Percentiles rank a stretch among this genome's conserved stretches.
Evolutionary conservation across 2,888 invertebrate species (phyloP).

Genomic region (Notodonta dromedarius): DNA sequence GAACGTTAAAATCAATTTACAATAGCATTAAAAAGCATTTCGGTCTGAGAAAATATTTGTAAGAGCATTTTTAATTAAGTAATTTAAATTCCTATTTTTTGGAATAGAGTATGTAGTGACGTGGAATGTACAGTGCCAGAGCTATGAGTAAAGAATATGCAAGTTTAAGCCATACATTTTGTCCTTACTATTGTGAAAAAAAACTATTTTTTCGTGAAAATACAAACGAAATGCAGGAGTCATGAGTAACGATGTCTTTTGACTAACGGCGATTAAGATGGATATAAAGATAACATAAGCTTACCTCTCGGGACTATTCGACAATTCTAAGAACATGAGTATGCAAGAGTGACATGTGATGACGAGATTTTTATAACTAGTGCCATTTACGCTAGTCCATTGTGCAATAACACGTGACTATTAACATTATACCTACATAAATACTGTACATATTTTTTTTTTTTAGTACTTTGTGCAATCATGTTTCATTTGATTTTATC

Average conservation of each 20-base stretch:
- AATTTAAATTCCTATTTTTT: no score
- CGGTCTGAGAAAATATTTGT: no score
- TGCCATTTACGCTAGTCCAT: constrained; percentile 2
- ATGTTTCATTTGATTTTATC: no score
- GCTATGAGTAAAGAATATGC: no score
- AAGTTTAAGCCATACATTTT: background rate
- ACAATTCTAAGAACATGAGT: constrained; percentile 17
- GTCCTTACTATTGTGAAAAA: constrained; percentile 15
- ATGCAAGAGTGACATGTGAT: constrained; percentile 6
- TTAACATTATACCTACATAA: background rate
- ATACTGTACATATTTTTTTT: background rate
- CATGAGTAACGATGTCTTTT: constrained; percentile 32
- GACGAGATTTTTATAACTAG: constrained; percentile 2
- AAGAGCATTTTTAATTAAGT: no score
- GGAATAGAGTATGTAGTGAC: no score
- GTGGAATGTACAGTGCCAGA: no score
- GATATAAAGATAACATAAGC: constrained; percentile 47
- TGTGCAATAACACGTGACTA: background rate
- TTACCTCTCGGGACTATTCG: constrained; percentile 33
- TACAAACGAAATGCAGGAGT: constrained; percentile 4
- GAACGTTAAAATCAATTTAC: no score
- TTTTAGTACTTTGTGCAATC: no score
- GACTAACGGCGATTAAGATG: constrained; percentile 43
- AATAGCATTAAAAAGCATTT: no score
- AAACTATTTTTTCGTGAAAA: constrained; percentile 8